These are phyloP conservation scores for Notodonta ziczac DNA, from an alignment of 2,888 invertebrate genomes.

Conservation along the genomic window DNA sequence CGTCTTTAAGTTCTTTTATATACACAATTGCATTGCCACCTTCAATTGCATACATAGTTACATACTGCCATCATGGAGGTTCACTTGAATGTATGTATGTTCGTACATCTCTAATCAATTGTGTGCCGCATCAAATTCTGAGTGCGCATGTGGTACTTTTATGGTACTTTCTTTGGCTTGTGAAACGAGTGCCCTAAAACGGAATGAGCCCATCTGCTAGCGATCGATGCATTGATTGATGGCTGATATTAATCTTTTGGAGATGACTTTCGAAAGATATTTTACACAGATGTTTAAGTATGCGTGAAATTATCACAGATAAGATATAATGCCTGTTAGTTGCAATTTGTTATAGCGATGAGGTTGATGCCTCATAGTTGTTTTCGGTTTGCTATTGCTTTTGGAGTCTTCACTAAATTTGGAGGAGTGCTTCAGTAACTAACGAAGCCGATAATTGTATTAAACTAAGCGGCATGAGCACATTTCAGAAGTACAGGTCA, in stretches of 20 bases:
- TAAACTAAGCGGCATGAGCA: too few species aligned
- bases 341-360: background rate
- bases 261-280: conserved; percentile 32
- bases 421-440: too few species aligned
- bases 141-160: conserved; percentile 26
- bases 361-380: too few species aligned
- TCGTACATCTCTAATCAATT: background rate
- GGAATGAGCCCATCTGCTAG: conserved; percentile 38
- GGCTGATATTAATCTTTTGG: conserved; percentile 32
- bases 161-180: conserved; percentile 43
- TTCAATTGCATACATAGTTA: background rate
- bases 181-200: conserved; percentile 43
- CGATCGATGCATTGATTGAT: conserved; percentile 39
- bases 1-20: background rate
- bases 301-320: conserved; percentile 2
- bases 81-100: background rate
- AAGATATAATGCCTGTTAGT: background rate
- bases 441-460: too few species aligned
- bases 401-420: too few species aligned
- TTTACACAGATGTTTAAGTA: conserved; percentile 1
- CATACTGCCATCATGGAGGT: background rate
- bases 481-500: too few species aligned
- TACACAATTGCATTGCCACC: too few species aligned
- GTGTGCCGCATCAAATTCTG: conserved; percentile 10
- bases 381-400: too few species aligned